phyloP scores from a whole-genome alignment of 2,888 invertebrate genomes.

The Pollenia amentaria region DNA sequence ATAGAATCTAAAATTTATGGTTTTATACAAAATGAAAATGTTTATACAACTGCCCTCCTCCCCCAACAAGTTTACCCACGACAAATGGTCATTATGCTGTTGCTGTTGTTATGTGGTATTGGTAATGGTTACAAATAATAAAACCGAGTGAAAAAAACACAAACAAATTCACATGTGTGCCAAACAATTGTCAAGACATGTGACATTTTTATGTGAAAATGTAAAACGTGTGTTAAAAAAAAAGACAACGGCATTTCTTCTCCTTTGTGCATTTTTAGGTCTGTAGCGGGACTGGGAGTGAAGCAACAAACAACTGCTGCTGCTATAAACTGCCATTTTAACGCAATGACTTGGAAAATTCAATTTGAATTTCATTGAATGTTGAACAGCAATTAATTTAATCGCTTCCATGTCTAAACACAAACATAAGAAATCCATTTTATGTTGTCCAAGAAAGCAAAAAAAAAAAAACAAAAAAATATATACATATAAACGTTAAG shows the following conservation, averaged over 20 bases:
- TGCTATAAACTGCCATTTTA: constrained; percentile 47
- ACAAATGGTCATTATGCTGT: neutral
- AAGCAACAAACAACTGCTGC: constrained; percentile 10
- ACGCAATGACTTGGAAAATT: constrained; percentile 68
- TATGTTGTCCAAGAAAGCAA: constrained; percentile 61
- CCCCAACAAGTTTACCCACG: constrained; percentile 14
- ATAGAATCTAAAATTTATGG: constrained; percentile 61
- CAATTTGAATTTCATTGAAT: constrained; percentile 72
- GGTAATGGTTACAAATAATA: neutral
- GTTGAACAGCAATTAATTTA: constrained; percentile 75
- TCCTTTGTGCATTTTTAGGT: constrained; percentile 11
- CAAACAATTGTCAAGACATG: constrained; percentile 73
- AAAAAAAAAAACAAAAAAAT: constrained; percentile 4
- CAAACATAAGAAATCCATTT: constrained; percentile 75
- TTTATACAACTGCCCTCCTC: constrained; percentile 28
- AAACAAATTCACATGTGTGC: constrained; percentile 64
- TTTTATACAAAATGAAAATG: constrained; percentile 25
- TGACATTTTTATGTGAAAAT: constrained; percentile 74
- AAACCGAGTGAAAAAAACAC: constrained; percentile 34
- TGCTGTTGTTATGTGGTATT: neutral
- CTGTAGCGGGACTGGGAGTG: neutral
- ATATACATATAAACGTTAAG: neutral
- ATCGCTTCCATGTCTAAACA: constrained; percentile 74
- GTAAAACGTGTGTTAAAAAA: constrained; percentile 56
- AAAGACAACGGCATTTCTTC: constrained; percentile 62